A percentile compares a stretch with the other conserved stretches of the same genome.
Conservation (phyloP, 2,888 invertebrate genomes). For the Oegoconia quadripuncta region DNA sequence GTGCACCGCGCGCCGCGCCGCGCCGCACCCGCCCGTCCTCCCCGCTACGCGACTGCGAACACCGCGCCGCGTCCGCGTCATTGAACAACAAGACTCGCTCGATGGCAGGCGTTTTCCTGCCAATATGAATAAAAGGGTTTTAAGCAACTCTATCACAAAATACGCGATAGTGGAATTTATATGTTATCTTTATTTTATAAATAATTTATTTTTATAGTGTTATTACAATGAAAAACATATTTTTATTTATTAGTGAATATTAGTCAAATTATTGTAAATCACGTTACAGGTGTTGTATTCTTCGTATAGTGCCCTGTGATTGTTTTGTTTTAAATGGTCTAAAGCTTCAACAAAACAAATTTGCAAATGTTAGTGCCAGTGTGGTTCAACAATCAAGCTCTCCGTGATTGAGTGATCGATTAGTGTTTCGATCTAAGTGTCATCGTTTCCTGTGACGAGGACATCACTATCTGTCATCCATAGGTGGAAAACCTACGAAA, state of each 20-base stretch:
- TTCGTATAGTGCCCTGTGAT: slow-evolving; percentile 70
- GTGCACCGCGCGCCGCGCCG: slow-evolving; percentile 55
- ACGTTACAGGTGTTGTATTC: slow-evolving; percentile 58
- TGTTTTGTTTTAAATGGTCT: slow-evolving; percentile 66
- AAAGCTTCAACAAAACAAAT: slow-evolving; percentile 48
- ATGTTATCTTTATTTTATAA: slow-evolving; percentile 68
- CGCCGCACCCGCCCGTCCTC: slow-evolving; percentile 24
- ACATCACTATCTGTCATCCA: slow-evolving; percentile 66
- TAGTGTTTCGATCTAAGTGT: slow-evolving; percentile 57
- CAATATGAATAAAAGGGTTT: slow-evolving; percentile 74
- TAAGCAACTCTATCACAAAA: slow-evolving; percentile 68
- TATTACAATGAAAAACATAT: slow-evolving; percentile 63
- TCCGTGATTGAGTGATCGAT: slow-evolving; percentile 55
- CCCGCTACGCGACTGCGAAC: slow-evolving; percentile 75
- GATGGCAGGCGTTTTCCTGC: slow-evolving; percentile 75
- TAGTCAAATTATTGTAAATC: slow-evolving; percentile 71
- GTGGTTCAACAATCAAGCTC: slow-evolving; percentile 49
- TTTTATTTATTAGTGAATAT: slow-evolving; percentile 76
- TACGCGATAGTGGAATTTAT: slow-evolving; percentile 74
- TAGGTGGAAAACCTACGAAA: slow-evolving; percentile 66
- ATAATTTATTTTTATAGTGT: slow-evolving; percentile 77
- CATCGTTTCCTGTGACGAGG: slow-evolving; percentile 49
- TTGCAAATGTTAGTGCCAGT: slow-evolving; percentile 60
- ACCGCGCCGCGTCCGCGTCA: slow-evolving; percentile 72
- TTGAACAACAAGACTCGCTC: slow-evolving; percentile 78